Percentiles rank a stretch among this genome's conserved stretches.
phyloP scores from a whole-genome alignment of 1,140 invertebrate genomes.

The Brachionus manjavacas region DNA sequence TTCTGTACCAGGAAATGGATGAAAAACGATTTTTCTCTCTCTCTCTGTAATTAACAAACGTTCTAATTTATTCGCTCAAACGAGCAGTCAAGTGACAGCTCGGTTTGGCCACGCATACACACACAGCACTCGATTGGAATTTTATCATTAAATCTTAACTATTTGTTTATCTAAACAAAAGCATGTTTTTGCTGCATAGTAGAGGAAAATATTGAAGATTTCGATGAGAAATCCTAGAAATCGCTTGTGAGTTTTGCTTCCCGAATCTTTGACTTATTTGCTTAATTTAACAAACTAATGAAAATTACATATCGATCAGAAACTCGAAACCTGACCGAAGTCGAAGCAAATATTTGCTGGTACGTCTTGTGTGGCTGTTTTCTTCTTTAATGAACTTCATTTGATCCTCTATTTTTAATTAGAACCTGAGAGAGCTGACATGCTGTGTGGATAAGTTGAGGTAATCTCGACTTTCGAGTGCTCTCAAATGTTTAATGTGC shows the following conservation, averaged over 20 bases:
- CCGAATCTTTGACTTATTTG: constrained; percentile 5
- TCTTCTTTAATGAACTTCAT: background rate
- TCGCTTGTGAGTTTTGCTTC: background rate
- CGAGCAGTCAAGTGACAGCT: background rate
- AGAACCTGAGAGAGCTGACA: constrained; percentile 24
- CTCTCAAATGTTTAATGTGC: constrained; percentile 26
- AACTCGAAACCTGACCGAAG: background rate
- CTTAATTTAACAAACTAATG: constrained; percentile 3
- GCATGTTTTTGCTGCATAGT: background rate
- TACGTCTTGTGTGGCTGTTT: background rate
- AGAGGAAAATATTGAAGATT: background rate
- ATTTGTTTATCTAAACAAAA: background rate
- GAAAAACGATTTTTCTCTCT: background rate
- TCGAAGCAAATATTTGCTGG: background rate
- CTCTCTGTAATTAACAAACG: background rate
- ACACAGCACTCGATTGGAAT: background rate
- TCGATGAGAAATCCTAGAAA: background rate
- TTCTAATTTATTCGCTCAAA: background rate
- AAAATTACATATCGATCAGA: constrained; percentile 34
- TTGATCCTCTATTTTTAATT: background rate
- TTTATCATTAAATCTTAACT: background rate
- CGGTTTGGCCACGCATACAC: background rate
- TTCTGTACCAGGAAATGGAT: background rate
- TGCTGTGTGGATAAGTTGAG: constrained; percentile 4
- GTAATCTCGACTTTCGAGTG: constrained; percentile 11